Conservation (phyloP, 2,888 invertebrate species). For the Drosophila mimetica region DNA sequence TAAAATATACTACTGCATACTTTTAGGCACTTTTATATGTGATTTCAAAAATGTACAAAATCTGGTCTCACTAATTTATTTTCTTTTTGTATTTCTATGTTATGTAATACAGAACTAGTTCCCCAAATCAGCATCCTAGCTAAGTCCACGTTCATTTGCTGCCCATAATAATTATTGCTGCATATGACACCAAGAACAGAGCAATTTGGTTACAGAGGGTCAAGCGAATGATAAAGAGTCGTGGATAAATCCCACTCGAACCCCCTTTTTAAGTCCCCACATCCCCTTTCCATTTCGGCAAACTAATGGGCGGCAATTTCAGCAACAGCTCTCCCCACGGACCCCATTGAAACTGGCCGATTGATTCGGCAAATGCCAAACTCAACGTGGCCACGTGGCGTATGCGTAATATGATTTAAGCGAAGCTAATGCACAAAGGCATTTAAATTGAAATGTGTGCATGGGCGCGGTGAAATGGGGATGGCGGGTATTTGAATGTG, state of each 20-base stretch:
- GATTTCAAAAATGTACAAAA: too few species aligned
- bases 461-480: constrained; percentile 5
- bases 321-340: constrained; percentile 38
- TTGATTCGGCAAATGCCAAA: constrained; percentile 49
- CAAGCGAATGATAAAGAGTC: constrained; percentile 20
- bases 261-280: not conserved
- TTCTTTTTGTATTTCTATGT: too few species aligned
- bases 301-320: constrained; percentile 66
- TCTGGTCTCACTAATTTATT: too few species aligned
- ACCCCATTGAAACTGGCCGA: constrained; percentile 25
- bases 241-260: constrained; percentile 11
- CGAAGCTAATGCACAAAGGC: constrained; percentile 75
- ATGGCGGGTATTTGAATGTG: constrained; percentile 22
- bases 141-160: not conserved
- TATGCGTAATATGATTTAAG: constrained; percentile 76
- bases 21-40: too few species aligned
- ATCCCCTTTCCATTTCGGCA: constrained; percentile 26
- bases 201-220: constrained; percentile 5
- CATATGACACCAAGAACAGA: constrained; percentile 29
- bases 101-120: constrained; percentile 1
- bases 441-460: constrained; percentile 69
- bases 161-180: constrained; percentile 33
- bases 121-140: not conserved
- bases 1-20: too few species aligned
- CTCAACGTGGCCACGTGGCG: constrained; percentile 55